phyloP scores from a whole-genome alignment of 2,888 invertebrate genomes.

The Xestia xanthographa region DNA sequence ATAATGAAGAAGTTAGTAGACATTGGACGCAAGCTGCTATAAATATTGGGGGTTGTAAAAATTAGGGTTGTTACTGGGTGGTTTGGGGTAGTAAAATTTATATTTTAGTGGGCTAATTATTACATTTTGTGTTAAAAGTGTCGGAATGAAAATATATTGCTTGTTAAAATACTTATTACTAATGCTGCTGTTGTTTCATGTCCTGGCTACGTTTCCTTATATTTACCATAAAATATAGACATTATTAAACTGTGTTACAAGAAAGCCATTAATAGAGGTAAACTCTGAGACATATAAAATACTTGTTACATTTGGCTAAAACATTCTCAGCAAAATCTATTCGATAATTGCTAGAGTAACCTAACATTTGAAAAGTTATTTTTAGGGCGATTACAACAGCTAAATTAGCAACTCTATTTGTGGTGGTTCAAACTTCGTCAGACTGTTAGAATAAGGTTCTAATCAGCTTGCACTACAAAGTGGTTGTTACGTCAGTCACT shows the following conservation, averaged over 20 bases:
- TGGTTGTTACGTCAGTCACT: too few species aligned
- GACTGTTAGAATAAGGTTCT: too few species aligned
- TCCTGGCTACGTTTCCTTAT: neutral
- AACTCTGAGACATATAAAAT: neutral
- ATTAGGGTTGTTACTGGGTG: slow-evolving; percentile 72
- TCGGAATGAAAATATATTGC: neutral
- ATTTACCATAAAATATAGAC: too few species aligned
- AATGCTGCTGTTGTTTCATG: neutral
- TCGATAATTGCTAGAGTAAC: neutral
- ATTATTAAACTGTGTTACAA: neutral
- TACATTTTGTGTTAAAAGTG: slow-evolving; percentile 8
- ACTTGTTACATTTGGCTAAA: neutral
- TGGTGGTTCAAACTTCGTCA: too few species aligned
- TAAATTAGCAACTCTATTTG: too few species aligned
- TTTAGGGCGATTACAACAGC: too few species aligned
- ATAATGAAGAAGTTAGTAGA: slow-evolving; percentile 75
- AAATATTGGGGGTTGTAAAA: slow-evolving; percentile 76
- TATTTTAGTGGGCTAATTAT: slow-evolving; percentile 32
- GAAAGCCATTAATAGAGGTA: too few species aligned
- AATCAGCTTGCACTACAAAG: too few species aligned
- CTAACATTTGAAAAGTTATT: too few species aligned
- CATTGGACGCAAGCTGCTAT: slow-evolving; percentile 79
- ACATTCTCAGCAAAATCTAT: neutral
- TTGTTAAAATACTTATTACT: neutral
- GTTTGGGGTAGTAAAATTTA: slow-evolving; percentile 12